A percentile compares a stretch with the other conserved stretches of the same genome.
Conservation (phyloP, 2,113 vertebrate genomes). For the crab-eating macaque (Macaca fascicularis) region DNA sequence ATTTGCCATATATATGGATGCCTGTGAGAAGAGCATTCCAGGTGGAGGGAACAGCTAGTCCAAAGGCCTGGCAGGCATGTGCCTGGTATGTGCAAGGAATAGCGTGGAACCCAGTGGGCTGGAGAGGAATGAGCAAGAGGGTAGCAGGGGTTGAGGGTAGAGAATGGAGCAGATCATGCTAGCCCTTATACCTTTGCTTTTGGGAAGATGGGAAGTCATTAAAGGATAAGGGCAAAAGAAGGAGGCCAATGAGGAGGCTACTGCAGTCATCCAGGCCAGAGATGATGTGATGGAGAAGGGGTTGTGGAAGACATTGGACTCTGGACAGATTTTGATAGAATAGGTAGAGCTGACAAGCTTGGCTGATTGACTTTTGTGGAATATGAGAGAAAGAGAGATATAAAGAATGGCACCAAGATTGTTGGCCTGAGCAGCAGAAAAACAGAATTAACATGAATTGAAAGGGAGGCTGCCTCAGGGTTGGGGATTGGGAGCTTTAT, state of each 20-base stretch:
- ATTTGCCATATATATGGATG: neutral
- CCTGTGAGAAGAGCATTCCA: neutral
- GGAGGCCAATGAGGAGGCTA: neutral
- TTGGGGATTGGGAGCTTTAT: neutral
- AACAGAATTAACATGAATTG: neutral
- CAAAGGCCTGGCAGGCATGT: neutral
- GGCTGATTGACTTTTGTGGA: neutral
- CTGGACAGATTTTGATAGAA: neutral
- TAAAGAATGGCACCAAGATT: neutral
- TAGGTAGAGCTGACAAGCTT: neutral
- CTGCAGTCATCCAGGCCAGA: neutral
- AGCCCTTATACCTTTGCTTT: neutral
- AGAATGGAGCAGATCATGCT: neutral
- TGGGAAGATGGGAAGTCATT: neutral
- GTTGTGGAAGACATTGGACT: neutral
- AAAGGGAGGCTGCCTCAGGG: neutral
- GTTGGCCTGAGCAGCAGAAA: neutral
- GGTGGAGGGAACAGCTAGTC: neutral
- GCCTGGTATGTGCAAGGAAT: neutral
- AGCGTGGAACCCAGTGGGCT: neutral
- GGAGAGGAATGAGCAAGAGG: neutral
- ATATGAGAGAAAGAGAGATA: neutral
- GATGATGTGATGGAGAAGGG: fast-evolving
- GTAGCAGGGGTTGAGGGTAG: neutral
- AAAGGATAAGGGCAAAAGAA: neutral